Conservation (phyloP, 2,113 vertebrate species). For the Centropristis striata region DNA sequence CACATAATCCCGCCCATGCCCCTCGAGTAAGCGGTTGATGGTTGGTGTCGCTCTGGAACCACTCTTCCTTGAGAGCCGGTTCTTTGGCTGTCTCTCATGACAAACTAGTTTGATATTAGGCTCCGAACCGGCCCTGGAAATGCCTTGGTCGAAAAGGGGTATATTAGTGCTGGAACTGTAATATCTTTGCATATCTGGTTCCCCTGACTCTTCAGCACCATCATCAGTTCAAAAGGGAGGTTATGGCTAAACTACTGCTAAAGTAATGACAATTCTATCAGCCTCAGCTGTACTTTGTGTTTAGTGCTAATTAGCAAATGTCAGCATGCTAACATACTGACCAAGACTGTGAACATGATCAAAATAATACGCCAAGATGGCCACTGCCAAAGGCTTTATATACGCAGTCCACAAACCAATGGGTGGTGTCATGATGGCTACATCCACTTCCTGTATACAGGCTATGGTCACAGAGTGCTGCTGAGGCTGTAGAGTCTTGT, state of each 20-base stretch:
- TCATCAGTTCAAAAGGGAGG: neutral
- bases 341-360: neutral
- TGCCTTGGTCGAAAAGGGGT: too few relatives aligned
- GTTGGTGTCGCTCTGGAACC: too few relatives aligned
- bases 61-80: too few relatives aligned
- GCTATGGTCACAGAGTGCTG: neutral
- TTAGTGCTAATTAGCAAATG: neutral
- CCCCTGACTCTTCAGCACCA: neutral
- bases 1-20: too few relatives aligned
- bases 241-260: neutral
- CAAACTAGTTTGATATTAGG: too few relatives aligned
- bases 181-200: neutral
- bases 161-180: neutral
- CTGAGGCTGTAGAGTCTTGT: neutral
- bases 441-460: too few relatives aligned
- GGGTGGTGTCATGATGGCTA: too few relatives aligned
- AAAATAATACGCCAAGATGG: neutral
- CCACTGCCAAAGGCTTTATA: too few relatives aligned
- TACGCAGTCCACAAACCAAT: too few relatives aligned
- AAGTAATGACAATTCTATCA: neutral
- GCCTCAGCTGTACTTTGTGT: neutral
- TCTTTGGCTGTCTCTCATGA: too few relatives aligned
- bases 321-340: neutral
- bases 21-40: too few relatives aligned
- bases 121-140: too few relatives aligned